A percentile compares a stretch with the other conserved stretches of the same genome.
Conservation (phyloP, 2,888 invertebrate genomes). For the Celastrina argiolus region DNA sequence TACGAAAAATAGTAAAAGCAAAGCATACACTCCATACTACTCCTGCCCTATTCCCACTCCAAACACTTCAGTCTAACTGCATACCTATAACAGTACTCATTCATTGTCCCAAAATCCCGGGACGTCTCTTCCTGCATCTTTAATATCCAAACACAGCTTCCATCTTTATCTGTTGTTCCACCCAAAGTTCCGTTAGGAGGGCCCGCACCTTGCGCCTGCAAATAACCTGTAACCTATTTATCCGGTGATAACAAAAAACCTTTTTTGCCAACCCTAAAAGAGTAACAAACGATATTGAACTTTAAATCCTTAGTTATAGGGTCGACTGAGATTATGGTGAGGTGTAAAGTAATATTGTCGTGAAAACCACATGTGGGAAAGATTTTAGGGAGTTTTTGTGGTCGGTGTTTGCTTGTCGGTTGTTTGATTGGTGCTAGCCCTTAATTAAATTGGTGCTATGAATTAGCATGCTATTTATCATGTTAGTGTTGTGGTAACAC, state of each 20-base stretch:
- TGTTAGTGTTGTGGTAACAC: constrained; percentile 32
- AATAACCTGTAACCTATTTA: constrained; percentile 76
- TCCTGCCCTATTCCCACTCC: background rate
- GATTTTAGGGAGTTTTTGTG: constrained; percentile 61
- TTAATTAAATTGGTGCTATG: constrained; percentile 65
- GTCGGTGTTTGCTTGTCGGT: constrained; percentile 56
- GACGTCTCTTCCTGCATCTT: constrained; percentile 24
- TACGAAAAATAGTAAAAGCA: background rate
- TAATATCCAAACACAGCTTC: constrained; percentile 49
- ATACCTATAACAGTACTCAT: background rate
- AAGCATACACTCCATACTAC: background rate
- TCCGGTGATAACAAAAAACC: constrained; percentile 58
- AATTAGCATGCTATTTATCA: constrained; percentile 49
- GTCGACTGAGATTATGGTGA: background rate
- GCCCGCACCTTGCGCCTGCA: constrained; percentile 72
- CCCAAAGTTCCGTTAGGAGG: constrained; percentile 60
- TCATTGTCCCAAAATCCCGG: constrained; percentile 12
- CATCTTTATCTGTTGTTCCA: constrained; percentile 65
- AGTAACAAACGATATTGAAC: constrained; percentile 27
- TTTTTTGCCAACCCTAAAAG: constrained; percentile 27
- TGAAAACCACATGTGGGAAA: constrained; percentile 59
- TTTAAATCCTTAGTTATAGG: constrained; percentile 27
- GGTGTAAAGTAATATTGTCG: constrained; percentile 32
- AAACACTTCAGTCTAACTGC: background rate
- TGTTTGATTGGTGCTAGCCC: constrained; percentile 63